These are phyloP conservation scores for Druceiella hillmani DNA, from an alignment of 2,888 invertebrate species.

Conservation along the genomic window DNA sequence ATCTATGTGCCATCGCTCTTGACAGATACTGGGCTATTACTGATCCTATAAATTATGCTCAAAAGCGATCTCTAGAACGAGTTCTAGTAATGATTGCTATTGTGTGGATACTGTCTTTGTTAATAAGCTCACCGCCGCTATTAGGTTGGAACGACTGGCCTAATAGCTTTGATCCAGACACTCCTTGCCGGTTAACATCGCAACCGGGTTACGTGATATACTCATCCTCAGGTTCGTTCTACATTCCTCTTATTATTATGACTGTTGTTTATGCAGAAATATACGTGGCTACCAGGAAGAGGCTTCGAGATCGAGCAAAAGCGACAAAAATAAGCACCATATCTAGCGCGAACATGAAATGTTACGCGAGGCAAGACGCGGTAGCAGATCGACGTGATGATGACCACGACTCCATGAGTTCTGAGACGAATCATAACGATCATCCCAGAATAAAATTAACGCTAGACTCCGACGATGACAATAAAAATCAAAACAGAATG, in stretches of 20 bases:
- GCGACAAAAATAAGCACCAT: constrained; percentile 76
- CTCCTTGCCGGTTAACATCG: constrained; percentile 79
- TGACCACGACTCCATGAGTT: constrained; percentile 77
- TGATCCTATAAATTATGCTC: constrained; percentile 91
- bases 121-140: constrained; percentile 86
- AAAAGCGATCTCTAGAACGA: constrained; percentile 81
- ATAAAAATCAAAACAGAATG: constrained; percentile 50
- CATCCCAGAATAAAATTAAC: constrained; percentile 41
- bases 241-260: constrained; percentile 91
- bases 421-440: constrained; percentile 76
- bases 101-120: constrained; percentile 79
- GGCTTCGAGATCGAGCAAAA: constrained; percentile 77
- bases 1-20: constrained; percentile 89
- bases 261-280: constrained; percentile 95
- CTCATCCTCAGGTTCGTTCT: constrained; percentile 91
- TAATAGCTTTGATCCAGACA: constrained; percentile 67
- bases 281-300: constrained; percentile 83
- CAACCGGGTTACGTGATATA: constrained; percentile 89
- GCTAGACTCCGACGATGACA: constrained; percentile 35
- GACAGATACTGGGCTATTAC: constrained; percentile 95
- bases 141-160: constrained; percentile 97
- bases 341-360: constrained; percentile 42
- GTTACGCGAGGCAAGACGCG: constrained; percentile 41
- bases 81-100: constrained; percentile 81
- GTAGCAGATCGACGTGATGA: constrained; percentile 37